Evolutionary conservation across 2,797 vertebrate species (phyloP).

Genomic region (Sebastes kiyomatsui): DNA sequence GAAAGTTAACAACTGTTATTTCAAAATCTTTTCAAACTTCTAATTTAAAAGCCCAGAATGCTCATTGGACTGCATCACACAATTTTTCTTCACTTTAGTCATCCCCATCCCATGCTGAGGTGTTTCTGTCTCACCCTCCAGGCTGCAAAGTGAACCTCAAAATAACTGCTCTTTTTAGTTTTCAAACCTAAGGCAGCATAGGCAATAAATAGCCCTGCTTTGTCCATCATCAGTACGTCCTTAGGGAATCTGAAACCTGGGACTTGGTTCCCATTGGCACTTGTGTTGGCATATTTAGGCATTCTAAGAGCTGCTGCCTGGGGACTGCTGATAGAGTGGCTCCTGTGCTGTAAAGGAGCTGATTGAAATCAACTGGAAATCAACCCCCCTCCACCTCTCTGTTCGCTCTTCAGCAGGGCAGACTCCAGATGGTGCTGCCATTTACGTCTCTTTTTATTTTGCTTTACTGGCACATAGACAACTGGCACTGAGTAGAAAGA

Average conservation of each 20-base stretch:
- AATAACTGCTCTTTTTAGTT: constrained; percentile 57
- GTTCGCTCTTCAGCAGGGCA: constrained; percentile 42
- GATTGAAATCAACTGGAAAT: constrained; percentile 73
- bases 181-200: constrained; percentile 15
- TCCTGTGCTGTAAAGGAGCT: constrained; percentile 62
- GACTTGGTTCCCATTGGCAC: constrained; percentile 45
- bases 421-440: constrained; percentile 70
- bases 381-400: constrained; percentile 39
- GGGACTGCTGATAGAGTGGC: constrained; percentile 59
- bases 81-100: not conserved
- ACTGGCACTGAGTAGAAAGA: constrained; percentile 41
- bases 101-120: constrained; percentile 2
- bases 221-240: constrained; percentile 51
- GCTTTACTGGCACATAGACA: constrained; percentile 56
- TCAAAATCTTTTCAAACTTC: not conserved
- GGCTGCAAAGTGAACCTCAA: constrained; percentile 35
- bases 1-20: not conserved
- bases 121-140: constrained; percentile 16
- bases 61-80: not conserved
- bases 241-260: constrained; percentile 45
- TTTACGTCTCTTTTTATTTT: constrained; percentile 63
- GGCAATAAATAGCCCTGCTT: constrained; percentile 56
- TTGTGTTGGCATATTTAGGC: constrained; percentile 51
- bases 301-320: constrained; percentile 56
- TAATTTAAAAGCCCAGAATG: not conserved